Evolutionary conservation across 1,140 invertebrate genomes (phyloP), one percentile per base, ranked within the genome.

Genomic region (Brachionus paranguensis): DNA sequence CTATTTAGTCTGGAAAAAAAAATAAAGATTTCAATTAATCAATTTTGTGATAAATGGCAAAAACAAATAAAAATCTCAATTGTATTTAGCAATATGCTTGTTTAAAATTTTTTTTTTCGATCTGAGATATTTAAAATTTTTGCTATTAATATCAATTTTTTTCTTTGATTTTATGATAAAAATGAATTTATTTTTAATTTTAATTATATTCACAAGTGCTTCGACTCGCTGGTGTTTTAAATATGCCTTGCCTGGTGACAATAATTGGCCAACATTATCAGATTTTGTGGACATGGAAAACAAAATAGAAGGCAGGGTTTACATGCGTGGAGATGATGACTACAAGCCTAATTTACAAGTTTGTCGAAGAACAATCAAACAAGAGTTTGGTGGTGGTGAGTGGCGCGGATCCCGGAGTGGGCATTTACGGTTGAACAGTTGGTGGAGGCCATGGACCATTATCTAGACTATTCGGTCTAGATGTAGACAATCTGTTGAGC

Each of bases 371-470:
- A 83, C 24, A 79, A 85, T 33, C 84, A 85, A 3, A 74, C 86
- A 43, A 85, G 85, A 81, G 50, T 20, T 60, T 72, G 50, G 45
- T 84, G n/a, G 50, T 84, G 10, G 41, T 45, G 24, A 86, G 86
- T 45, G 86, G 87, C 14, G 85, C 84, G 50, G 85, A 84, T 17
- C 85, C 85, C 4, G 86, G 85, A 10, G 86, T 86, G 29, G 84
- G 83, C 0, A 85, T 86, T 68, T 86, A 85, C 11, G 87, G 87
- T 14, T 87, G 85, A 68, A 86, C 85, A 10, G 83, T 81, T 43
- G 86, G 87, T 14, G 87, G 87, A n/a, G 87, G 87, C 37, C 86
- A 87, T 64, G 84, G 85, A 45, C 85, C 86, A n/a, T 47, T 86
- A 10, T 85, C 85, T 45, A 68, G 85, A 33, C 84, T 47, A 60